phyloP scores from a whole-genome alignment of 2,888 invertebrate genomes.

The Helicoverpa assulta region DNA sequence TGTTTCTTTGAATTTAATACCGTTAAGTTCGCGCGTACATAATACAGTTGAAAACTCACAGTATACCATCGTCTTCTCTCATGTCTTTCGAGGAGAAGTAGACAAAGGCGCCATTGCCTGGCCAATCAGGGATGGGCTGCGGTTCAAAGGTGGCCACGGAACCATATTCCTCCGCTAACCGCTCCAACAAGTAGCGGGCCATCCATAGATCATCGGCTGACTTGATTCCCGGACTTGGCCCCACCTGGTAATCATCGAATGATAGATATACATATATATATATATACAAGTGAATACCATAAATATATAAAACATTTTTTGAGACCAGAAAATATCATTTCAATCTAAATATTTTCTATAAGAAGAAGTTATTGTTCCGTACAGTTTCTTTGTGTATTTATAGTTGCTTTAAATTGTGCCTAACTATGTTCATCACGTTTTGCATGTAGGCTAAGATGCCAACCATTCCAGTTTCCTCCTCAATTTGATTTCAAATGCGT shows the following conservation, averaged over 20 bases:
- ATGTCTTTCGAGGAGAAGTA: slow-evolving; percentile 97
- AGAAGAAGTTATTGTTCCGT: too few relatives aligned
- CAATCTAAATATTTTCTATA: too few relatives aligned
- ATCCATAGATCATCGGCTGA: slow-evolving; percentile 97
- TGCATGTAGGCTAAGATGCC: slow-evolving; percentile 1
- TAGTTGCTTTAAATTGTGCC: background rate
- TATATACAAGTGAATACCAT: slow-evolving; percentile 2
- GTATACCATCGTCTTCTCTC: slow-evolving; percentile 95
- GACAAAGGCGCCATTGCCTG: slow-evolving; percentile 96
- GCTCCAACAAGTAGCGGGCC: slow-evolving; percentile 94
- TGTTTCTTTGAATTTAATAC: background rate
- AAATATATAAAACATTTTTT: too few relatives aligned
- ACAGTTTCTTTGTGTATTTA: too few relatives aligned
- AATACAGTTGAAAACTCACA: slow-evolving; percentile 75
- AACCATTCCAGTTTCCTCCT: slow-evolving; percentile 1
- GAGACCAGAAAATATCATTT: too few relatives aligned
- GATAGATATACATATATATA: slow-evolving; percentile 21
- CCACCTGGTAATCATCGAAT: slow-evolving; percentile 91
- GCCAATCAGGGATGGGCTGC: slow-evolving; percentile 95
- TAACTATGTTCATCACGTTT: slow-evolving; percentile 24
- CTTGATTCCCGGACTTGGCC: slow-evolving; percentile 95
- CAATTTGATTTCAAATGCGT: slow-evolving; percentile 23
- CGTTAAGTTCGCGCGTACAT: too few relatives aligned
- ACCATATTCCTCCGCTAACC: slow-evolving; percentile 97
- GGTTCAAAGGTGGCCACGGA: slow-evolving; percentile 92